phyloP scores from a whole-genome alignment of 2,888 invertebrate genomes.

The Oscheius sp. region DNA sequence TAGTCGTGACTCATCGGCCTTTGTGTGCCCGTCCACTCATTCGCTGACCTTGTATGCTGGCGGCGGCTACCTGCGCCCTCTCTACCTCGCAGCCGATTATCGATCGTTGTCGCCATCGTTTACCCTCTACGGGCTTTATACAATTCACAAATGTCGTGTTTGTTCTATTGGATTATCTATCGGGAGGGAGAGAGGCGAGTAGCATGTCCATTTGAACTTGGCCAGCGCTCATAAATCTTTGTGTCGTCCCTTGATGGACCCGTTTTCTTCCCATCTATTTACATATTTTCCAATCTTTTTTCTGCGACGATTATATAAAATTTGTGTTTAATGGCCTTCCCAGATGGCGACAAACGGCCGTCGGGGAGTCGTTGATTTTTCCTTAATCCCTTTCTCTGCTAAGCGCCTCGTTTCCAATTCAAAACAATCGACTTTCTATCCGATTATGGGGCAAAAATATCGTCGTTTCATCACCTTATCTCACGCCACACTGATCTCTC shows the following conservation, averaged over 20 bases:
- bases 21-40: slow-evolving; percentile 17
- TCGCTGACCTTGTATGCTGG: slow-evolving; percentile 20
- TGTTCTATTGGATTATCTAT: slow-evolving; percentile 22
- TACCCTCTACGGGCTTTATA: slow-evolving; percentile 10
- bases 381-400: background rate
- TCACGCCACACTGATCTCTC: background rate
- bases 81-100: slow-evolving; percentile 20
- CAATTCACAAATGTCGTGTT: background rate
- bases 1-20: slow-evolving; percentile 12
- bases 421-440: no score
- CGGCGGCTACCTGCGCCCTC: slow-evolving; percentile 5
- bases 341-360: no score
- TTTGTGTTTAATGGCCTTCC: no score
- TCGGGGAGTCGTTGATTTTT: no score
- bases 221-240: background rate
- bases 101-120: slow-evolving; percentile 15
- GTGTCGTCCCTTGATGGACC: background rate
- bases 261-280: background rate
- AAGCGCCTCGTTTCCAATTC: background rate
- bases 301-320: background rate
- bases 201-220: background rate
- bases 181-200: slow-evolving; percentile 3
- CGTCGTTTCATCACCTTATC: background rate
- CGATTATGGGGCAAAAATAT: no score
- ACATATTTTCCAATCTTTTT: background rate